phyloP scores from a whole-genome alignment of 2,113 vertebrate genomes.

The Apodemus sylvaticus region DNA sequence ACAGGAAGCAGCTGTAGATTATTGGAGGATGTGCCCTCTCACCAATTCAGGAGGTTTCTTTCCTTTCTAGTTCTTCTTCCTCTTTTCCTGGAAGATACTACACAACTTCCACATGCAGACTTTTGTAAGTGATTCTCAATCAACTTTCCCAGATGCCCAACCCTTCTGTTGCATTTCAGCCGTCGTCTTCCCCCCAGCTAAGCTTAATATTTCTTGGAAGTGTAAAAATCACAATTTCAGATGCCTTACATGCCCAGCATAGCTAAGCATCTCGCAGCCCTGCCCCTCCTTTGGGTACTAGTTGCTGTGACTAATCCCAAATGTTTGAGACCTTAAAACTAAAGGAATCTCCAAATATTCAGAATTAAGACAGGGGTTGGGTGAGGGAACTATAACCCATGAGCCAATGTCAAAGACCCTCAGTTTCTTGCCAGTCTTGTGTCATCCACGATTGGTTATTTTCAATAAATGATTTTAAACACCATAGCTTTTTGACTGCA shows the following conservation, averaged over 20 bases:
- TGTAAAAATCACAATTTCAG: not conserved
- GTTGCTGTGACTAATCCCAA: not conserved
- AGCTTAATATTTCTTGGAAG: not conserved
- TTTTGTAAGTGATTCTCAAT: not conserved
- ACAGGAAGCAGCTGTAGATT: slow-evolving; percentile 60
- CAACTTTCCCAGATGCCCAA: not conserved
- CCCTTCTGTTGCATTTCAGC: too few relatives aligned
- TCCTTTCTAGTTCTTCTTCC: not conserved
- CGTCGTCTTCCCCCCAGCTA: not conserved
- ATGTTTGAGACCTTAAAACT: not conserved
- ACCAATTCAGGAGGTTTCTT: not conserved
- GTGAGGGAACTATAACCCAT: too few relatives aligned
- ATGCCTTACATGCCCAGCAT: accelerated
- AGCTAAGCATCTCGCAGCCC: not conserved
- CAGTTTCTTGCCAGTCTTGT: not conserved
- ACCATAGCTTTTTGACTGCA: not conserved
- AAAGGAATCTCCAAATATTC: not conserved
- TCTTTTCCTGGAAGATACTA: not conserved
- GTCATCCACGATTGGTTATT: not conserved
- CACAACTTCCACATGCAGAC: not conserved
- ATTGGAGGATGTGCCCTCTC: not conserved
- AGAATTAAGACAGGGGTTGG: not conserved
- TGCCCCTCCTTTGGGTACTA: not conserved
- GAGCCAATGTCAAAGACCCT: not conserved
- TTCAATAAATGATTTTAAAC: not conserved